A percentile compares a stretch with the other conserved stretches of the same genome.
These are phyloP conservation scores for Luehdorfia chinensis DNA, from an alignment of 1,140 invertebrate species.

Conservation along the genomic window DNA sequence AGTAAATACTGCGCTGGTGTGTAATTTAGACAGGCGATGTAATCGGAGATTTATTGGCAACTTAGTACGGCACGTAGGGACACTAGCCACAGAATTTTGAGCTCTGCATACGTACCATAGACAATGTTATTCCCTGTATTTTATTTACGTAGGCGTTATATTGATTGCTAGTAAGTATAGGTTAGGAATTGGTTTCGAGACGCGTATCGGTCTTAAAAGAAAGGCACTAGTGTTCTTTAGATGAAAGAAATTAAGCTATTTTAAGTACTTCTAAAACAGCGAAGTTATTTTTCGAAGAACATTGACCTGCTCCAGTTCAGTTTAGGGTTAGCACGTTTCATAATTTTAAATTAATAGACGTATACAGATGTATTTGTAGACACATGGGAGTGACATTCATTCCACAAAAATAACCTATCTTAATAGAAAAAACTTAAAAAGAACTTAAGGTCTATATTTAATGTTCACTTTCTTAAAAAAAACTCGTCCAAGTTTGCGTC, in stretches of 20 bases:
- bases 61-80: conserved; percentile 1
- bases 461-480: too few species aligned
- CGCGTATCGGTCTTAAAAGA: conserved; percentile 4
- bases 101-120: background rate
- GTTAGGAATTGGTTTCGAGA: conserved; percentile 12
- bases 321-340: too few species aligned
- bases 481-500: too few species aligned
- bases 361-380: too few species aligned
- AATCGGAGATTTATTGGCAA: conserved; percentile 14
- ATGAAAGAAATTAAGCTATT: conserved; percentile 4
- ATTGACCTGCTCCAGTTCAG: too few species aligned
- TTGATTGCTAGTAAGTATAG: conserved; percentile 9
- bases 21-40: conserved; percentile 13
- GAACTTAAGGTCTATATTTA: too few species aligned
- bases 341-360: too few species aligned
- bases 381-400: too few species aligned
- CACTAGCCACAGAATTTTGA: background rate
- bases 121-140: background rate
- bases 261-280: background rate
- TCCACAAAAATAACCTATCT: too few species aligned
- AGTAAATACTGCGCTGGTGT: conserved; percentile 5
- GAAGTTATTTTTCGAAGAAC: conserved; percentile 2
- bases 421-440: too few species aligned
- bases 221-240: conserved; percentile 3
- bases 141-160: conserved; percentile 1